A percentile compares a stretch with the other conserved stretches of the same genome.
phyloP scores from a whole-genome alignment of 2,888 invertebrate genomes.

The Craniophora ligustri region DNA sequence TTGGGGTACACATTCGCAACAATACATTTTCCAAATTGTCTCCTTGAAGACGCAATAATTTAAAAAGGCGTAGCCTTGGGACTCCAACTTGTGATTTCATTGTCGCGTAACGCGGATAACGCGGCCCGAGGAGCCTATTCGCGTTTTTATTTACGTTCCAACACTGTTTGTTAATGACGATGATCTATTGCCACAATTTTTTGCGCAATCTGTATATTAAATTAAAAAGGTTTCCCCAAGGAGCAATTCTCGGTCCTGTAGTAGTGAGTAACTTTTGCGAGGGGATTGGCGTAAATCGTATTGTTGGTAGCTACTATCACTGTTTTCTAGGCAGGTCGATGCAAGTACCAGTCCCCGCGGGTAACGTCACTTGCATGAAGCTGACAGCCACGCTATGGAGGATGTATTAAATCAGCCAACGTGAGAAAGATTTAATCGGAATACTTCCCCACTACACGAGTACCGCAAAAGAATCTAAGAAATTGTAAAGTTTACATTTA shows the following conservation, averaged over 20 bases:
- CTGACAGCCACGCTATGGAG: slow-evolving; percentile 38
- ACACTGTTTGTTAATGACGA: slow-evolving; percentile 51
- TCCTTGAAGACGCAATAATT: slow-evolving; percentile 81
- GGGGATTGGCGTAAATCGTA: slow-evolving; percentile 21
- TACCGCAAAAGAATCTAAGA: slow-evolving; percentile 23
- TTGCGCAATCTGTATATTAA: slow-evolving; percentile 39
- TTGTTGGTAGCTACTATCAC: slow-evolving; percentile 16
- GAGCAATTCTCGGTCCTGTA: slow-evolving; percentile 27
- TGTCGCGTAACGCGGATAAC: slow-evolving; percentile 52
- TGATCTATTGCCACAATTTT: slow-evolving; percentile 49
- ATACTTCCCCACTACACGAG: slow-evolving; percentile 28
- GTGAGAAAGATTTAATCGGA: slow-evolving; percentile 50
- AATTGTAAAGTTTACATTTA: too few species aligned
- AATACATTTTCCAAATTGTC: slow-evolving; percentile 83
- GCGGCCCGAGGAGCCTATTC: slow-evolving; percentile 55
- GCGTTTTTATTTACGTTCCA: slow-evolving; percentile 50
- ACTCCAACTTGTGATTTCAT: slow-evolving; percentile 58
- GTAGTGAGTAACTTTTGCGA: slow-evolving; percentile 25
- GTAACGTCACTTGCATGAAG: slow-evolving; percentile 30
- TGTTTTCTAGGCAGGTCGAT: slow-evolving; percentile 18
- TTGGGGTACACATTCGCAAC: slow-evolving; percentile 68
- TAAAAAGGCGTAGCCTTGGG: slow-evolving; percentile 66
- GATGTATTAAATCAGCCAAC: slow-evolving; percentile 52
- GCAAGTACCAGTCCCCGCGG: slow-evolving; percentile 33
- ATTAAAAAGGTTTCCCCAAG: slow-evolving; percentile 48